Base-by-base conservation (phyloP, 2,797 vertebrate genomes). In the Falco berigora region DNA sequence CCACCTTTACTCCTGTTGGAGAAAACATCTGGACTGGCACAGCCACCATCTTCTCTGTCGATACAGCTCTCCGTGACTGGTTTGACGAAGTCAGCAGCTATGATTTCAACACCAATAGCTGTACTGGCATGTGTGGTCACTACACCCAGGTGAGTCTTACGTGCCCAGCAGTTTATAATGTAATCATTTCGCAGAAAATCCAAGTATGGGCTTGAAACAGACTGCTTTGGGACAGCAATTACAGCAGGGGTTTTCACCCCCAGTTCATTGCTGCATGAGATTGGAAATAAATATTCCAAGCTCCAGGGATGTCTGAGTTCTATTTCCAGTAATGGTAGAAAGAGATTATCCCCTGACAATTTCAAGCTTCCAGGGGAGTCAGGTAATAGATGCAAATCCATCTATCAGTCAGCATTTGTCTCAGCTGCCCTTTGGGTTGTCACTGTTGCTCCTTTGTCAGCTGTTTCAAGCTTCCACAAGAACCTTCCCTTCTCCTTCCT, bases 1-100 rank as follows among this genome's bases (percentile, higher is more conserved):
- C 98, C 19, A 86, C 10, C 12, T 98, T 98, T 95, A 6, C 25
- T 32, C 69, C 94, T 10, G 93, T 98, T 18, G 98, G 98, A 77
- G 98, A 99, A 97, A 99, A 99, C 95, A 96, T 99, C 40, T 99
- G 98, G 98, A 71, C 89, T 3, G 98, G 96, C n/a, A 53, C 92
- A 63, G 94, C 95, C 77, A 97, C 75, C 72, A 64, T 95, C 49
- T 98, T 98, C 71, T 97, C 90, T 7, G 93, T 96, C 72, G 58
- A 18, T 10, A 0, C 1, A 12, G 98, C 98, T 36, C 90, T 98
- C n/a, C 13, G 10, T 61, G 83, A 2, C 2, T 99, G 98, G 98
- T 98, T 98, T 83, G 7, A 96, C 17, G 98, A 99, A 90, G 95
- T 89, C 12, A 12, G 18, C 1, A 1, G 27, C 59, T 99, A 99